phyloP scores from a whole-genome alignment of 2,797 vertebrate genomes.

The Xiphorhynchus erythropygius region DNA sequence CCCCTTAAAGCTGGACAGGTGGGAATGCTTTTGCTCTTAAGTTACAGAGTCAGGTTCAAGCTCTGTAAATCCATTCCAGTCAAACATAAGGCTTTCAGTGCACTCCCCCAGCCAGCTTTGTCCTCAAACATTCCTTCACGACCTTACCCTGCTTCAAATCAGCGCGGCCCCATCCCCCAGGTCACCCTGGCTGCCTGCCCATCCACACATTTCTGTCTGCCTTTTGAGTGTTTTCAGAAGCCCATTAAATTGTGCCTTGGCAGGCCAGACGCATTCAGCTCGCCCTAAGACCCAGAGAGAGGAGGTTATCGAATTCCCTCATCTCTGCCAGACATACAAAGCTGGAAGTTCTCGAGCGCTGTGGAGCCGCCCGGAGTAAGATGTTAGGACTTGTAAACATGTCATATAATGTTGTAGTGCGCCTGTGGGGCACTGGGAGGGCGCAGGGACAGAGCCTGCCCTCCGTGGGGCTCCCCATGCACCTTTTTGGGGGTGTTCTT shows the following conservation, averaged over 20 bases:
- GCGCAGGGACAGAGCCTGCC: neutral
- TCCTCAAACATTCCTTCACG: slow-evolving; percentile 81
- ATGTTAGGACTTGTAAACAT: slow-evolving; percentile 78
- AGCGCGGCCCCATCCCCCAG: slow-evolving; percentile 74
- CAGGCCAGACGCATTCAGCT: slow-evolving; percentile 85
- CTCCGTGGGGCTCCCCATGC: neutral
- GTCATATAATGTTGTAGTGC: slow-evolving; percentile 77
- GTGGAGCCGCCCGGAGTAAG: slow-evolving; percentile 56
- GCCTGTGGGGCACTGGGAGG: slow-evolving; percentile 54
- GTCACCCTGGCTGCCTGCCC: slow-evolving; percentile 87
- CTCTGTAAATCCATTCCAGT: slow-evolving; percentile 74
- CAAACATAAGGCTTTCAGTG: slow-evolving; percentile 63
- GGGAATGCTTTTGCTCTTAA: slow-evolving; percentile 75
- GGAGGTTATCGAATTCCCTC: slow-evolving; percentile 89
- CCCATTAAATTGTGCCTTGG: slow-evolving; percentile 89
- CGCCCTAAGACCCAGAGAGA: slow-evolving; percentile 83
- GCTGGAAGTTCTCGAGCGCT: slow-evolving; percentile 43
- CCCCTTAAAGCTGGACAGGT: slow-evolving; percentile 79
- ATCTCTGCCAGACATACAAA: slow-evolving; percentile 79
- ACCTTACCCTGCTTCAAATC: slow-evolving; percentile 82
- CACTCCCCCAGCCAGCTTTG: slow-evolving; percentile 74
- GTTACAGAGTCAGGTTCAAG: slow-evolving; percentile 68
- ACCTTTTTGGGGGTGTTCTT: neutral
- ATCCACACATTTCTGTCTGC: slow-evolving; percentile 90
- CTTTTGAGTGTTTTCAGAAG: slow-evolving; percentile 88